Conservation (phyloP, 2,797 vertebrate genomes). For the Neosilurus mollespiculum region DNA sequence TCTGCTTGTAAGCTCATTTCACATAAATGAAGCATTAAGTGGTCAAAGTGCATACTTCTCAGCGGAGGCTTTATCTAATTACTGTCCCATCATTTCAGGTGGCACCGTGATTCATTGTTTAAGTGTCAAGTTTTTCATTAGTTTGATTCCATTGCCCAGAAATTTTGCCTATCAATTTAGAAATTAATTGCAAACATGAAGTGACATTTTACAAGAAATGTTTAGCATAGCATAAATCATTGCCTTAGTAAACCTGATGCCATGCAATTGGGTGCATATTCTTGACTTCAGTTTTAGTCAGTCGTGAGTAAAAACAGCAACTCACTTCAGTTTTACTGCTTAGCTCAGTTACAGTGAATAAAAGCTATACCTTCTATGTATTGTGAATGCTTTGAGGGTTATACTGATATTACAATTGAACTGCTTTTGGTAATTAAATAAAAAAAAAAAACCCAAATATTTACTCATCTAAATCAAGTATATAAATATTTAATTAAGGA, state of each 20-base stretch:
- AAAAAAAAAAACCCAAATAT: background rate
- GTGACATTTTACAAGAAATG: conserved; percentile 90
- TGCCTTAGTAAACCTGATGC: conserved; percentile 74
- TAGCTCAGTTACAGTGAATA: background rate
- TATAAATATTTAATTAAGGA: background rate
- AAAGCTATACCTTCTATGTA: background rate
- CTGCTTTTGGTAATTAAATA: background rate
- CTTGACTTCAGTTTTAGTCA: conserved; percentile 70
- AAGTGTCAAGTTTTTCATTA: conserved; percentile 67
- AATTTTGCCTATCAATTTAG: conserved; percentile 81
- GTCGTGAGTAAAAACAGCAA: conserved; percentile 71
- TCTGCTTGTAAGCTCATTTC: conserved; percentile 49
- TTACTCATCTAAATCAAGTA: background rate
- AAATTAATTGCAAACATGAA: conserved; percentile 85
- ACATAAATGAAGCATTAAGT: conserved; percentile 59
- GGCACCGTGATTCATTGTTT: conserved; percentile 74
- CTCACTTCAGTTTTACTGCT: conserved; percentile 66
- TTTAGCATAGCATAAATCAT: conserved; percentile 85
- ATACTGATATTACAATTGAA: background rate
- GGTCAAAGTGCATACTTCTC: conserved; percentile 58
- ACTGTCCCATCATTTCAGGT: conserved; percentile 67
- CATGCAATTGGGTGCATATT: conserved; percentile 71
- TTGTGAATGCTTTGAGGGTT: background rate
- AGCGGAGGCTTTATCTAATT: conserved; percentile 65
- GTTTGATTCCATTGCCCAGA: conserved; percentile 73